phyloP scores from a whole-genome alignment of 2,113 vertebrate genomes.

The Phodopus roborovskii region DNA sequence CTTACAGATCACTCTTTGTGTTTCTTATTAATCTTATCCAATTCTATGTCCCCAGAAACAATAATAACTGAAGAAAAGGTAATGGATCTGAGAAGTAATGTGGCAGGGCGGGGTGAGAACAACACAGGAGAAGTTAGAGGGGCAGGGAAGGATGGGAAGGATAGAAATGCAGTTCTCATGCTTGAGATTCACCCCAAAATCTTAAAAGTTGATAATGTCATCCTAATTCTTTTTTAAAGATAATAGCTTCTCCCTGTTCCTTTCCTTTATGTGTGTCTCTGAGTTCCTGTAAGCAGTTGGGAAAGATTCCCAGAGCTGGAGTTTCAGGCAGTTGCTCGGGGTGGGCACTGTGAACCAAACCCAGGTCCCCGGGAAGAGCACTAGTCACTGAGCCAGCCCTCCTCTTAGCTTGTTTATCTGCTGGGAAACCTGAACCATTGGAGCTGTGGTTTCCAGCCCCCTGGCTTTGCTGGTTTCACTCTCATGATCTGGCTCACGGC shows the following conservation, averaged over 20 bases:
- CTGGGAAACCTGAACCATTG: not conserved
- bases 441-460: not conserved
- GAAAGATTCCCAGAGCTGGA: not conserved
- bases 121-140: not conserved
- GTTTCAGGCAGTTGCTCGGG: not conserved
- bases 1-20: not conserved
- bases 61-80: not conserved
- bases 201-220: not conserved
- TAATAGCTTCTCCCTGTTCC: not conserved
- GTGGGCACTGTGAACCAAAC: not conserved
- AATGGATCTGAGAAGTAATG: not conserved
- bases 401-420: not conserved
- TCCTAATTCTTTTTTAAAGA: not conserved
- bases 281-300: not conserved
- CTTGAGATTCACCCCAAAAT: not conserved
- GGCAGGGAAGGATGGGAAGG: not conserved
- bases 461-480: conserved; percentile 4
- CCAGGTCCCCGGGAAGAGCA: not conserved
- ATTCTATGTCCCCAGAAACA: not conserved
- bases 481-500: not conserved
- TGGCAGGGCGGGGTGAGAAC: too few species aligned
- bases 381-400: not conserved
- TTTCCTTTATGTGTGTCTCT: not conserved
- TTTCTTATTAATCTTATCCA: not conserved
- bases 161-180: too few species aligned